Conservation (phyloP, 2,113 vertebrate species). For the Abramis brama region DNA sequence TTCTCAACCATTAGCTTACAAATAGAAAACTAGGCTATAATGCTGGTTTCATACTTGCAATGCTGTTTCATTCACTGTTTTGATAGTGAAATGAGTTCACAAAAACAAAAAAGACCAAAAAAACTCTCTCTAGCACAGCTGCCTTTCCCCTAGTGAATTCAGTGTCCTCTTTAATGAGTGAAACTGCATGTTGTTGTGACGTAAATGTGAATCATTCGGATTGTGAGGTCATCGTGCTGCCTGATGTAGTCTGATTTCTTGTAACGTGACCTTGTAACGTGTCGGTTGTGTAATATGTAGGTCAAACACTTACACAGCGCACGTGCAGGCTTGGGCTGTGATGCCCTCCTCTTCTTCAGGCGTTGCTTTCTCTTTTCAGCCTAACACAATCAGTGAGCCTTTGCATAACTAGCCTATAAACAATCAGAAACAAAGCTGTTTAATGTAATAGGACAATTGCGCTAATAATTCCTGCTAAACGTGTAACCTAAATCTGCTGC, state of each 20-base stretch:
- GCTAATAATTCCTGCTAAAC: background rate
- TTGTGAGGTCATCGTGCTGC: constrained; percentile 46
- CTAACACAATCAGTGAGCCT: background rate
- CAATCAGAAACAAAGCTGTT: background rate
- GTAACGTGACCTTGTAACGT: constrained; percentile 28
- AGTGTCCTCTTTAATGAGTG: constrained; percentile 7
- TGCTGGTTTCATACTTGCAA: background rate
- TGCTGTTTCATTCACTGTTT: background rate
- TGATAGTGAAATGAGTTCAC: background rate
- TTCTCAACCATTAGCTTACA: background rate
- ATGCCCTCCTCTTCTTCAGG: constrained; percentile 34
- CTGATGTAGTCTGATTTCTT: constrained; percentile 22
- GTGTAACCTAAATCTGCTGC: constrained; percentile 29
- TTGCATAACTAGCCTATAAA: constrained; percentile 3
- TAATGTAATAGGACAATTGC: background rate
- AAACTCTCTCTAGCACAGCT: background rate
- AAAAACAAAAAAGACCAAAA: background rate
- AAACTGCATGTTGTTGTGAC: constrained; percentile 30
- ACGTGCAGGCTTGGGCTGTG: constrained; percentile 33
- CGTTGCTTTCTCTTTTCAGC: constrained; percentile 18
- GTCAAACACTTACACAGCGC: constrained; percentile 52
- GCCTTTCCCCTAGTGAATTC: background rate
- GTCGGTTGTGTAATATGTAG: constrained; percentile 62
- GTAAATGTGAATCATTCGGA: constrained; percentile 45
- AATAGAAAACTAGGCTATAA: background rate